These are phyloP conservation scores for Platysternon megacephalum DNA, from an alignment of 2,113 vertebrate species.

Conservation along the genomic window DNA sequence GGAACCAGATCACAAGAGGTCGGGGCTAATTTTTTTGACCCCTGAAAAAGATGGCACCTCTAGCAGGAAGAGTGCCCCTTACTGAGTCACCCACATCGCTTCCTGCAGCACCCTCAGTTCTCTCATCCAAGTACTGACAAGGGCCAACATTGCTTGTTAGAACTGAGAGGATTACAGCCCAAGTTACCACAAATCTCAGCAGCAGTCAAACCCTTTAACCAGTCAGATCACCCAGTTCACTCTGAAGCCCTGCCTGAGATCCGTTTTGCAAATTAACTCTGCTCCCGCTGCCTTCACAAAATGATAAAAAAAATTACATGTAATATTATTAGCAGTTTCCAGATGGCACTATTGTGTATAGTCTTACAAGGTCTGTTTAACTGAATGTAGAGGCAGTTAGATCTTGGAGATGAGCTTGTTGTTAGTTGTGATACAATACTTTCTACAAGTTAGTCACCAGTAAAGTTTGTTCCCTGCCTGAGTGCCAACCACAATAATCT, in stretches of 20 bases:
- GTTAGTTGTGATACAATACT: not conserved
- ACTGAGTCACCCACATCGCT: not conserved
- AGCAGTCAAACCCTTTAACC: not conserved
- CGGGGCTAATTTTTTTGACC: not conserved
- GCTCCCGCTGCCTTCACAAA: constrained; percentile 29
- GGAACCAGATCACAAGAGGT: no score
- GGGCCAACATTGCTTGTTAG: not conserved
- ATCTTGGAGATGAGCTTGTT: constrained; percentile 26
- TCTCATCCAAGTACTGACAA: constrained; percentile 9
- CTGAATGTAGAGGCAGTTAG: not conserved
- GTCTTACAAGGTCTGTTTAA: not conserved
- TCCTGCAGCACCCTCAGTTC: accelerated
- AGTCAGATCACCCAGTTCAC: not conserved
- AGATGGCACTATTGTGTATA: not conserved
- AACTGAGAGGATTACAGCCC: not conserved
- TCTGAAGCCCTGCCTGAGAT: constrained; percentile 16
- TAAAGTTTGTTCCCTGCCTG: constrained; percentile 52
- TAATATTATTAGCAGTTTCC: not conserved
- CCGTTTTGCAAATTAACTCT: constrained; percentile 50
- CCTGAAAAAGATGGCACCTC: not conserved
- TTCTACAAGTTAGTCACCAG: constrained; percentile 1
- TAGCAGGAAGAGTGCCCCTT: no score
- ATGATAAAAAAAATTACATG: not conserved
- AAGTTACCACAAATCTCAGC: not conserved
- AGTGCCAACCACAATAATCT: constrained; percentile 41